Percentiles rank a stretch among this genome's conserved stretches.
phyloP scores from a whole-genome alignment of 2,797 vertebrate species.

The Pogonophryne albipinna region DNA sequence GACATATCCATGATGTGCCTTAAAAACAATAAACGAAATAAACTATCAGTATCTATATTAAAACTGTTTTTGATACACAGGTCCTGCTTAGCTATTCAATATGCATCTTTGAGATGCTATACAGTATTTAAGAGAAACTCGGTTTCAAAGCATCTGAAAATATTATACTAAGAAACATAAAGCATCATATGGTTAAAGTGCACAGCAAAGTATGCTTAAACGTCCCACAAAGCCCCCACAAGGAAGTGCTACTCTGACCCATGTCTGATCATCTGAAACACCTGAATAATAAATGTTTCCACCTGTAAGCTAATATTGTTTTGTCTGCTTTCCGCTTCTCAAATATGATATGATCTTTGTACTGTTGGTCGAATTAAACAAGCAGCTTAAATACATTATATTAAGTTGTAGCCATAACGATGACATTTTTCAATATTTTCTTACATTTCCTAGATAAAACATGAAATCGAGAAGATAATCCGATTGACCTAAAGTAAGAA shows the following conservation, averaged over 20 bases:
- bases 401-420: neutral
- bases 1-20: conserved; percentile 33
- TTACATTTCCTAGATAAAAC: neutral
- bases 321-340: neutral
- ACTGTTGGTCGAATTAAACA: neutral
- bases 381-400: neutral
- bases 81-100: conserved; percentile 5
- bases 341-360: neutral
- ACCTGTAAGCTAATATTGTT: too few species aligned
- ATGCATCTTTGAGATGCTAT: conserved; percentile 13
- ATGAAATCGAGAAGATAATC: conserved; percentile 2
- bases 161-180: neutral
- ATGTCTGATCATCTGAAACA: neutral
- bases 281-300: too few species aligned
- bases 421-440: neutral
- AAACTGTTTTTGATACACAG: conserved; percentile 36
- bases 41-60: conserved; percentile 5
- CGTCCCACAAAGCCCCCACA: neutral
- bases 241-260: conserved; percentile 13
- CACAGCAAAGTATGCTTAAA: conserved; percentile 2
- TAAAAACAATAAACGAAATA: conserved; percentile 33
- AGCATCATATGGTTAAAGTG: conserved; percentile 1
- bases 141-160: conserved; percentile 15
- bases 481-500: neutral
- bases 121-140: conserved; percentile 1